Conservation (phyloP, 1,140 invertebrate genomes). For the Aphidius ervi region DNA sequence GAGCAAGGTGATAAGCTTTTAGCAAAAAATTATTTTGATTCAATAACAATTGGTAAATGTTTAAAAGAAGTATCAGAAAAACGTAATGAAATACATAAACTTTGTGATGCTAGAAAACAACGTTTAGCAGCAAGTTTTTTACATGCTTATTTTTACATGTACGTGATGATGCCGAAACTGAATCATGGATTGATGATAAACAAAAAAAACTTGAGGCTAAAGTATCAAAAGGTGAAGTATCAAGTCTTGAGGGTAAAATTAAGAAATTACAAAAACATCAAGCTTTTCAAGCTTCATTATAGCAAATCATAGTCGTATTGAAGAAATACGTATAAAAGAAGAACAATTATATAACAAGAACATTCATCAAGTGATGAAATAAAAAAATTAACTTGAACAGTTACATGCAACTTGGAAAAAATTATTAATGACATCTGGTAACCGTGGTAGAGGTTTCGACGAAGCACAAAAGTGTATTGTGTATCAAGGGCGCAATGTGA, state of each 20-base stretch:
- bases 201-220: conserved; percentile 81
- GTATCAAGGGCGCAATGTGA: too few relatives aligned
- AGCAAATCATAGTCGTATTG: conserved; percentile 83
- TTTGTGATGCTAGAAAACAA: conserved; percentile 61
- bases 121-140: conserved; percentile 76
- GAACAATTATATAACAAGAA: conserved; percentile 63
- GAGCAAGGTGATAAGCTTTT: conserved; percentile 86
- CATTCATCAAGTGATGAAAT: conserved; percentile 70
- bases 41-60: conserved; percentile 72
- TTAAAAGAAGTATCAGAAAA: conserved; percentile 68
- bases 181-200: conserved; percentile 92
- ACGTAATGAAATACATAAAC: conserved; percentile 65
- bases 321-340: conserved; percentile 73
- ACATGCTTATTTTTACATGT: conserved; percentile 83
- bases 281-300: conserved; percentile 93
- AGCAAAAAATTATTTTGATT: conserved; percentile 91
- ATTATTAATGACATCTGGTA: conserved; percentile 70
- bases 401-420: conserved; percentile 73
- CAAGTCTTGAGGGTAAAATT: conserved; percentile 80
- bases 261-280: conserved; percentile 98
- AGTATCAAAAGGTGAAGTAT: conserved; percentile 65
- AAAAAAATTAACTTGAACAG: conserved; percentile 67
- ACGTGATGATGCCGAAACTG: conserved; percentile 81
- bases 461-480: too few relatives aligned
- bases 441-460: conserved; percentile 80